Percentiles rank a stretch among this genome's conserved stretches.
Evolutionary conservation across 2,797 vertebrate genomes (phyloP).

Genomic region (Argya squamiceps): DNA sequence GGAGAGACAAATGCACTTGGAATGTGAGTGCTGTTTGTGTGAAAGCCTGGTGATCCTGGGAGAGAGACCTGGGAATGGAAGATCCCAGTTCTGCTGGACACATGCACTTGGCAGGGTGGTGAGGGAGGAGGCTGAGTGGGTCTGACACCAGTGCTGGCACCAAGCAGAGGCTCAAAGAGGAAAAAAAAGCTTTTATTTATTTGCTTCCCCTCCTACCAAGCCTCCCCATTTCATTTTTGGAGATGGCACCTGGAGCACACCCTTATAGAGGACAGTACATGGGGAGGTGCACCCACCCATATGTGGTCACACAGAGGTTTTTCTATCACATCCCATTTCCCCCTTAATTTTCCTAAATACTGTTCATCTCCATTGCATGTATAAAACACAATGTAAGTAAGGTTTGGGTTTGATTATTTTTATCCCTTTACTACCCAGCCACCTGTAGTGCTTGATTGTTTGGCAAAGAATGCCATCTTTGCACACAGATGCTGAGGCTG

Average conservation of each 20-base stretch:
- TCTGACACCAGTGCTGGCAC: neutral
- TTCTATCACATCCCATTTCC: neutral
- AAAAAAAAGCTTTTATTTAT: neutral
- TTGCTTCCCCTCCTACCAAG: neutral
- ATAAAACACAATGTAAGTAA: neutral
- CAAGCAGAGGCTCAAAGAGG: neutral
- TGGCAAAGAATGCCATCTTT: neutral
- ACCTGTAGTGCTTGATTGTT: neutral
- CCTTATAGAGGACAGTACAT: rapidly evolving
- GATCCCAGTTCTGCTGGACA: neutral
- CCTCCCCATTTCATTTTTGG: neutral
- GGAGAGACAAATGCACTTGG: neutral
- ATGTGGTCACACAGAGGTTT: neutral
- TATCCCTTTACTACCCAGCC: rapidly evolving
- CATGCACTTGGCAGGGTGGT: rapidly evolving
- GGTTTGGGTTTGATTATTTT: neutral
- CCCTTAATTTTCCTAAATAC: neutral
- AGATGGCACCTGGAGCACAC: neutral
- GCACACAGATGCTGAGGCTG: too few relatives aligned
- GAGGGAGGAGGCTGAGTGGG: neutral
- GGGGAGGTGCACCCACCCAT: rapidly evolving
- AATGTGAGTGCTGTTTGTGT: neutral
- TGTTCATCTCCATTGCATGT: neutral
- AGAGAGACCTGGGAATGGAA: neutral
- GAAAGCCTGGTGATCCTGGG: neutral